Conservation (phyloP, 1,140 invertebrate species). For the Myzus persicae region DNA sequence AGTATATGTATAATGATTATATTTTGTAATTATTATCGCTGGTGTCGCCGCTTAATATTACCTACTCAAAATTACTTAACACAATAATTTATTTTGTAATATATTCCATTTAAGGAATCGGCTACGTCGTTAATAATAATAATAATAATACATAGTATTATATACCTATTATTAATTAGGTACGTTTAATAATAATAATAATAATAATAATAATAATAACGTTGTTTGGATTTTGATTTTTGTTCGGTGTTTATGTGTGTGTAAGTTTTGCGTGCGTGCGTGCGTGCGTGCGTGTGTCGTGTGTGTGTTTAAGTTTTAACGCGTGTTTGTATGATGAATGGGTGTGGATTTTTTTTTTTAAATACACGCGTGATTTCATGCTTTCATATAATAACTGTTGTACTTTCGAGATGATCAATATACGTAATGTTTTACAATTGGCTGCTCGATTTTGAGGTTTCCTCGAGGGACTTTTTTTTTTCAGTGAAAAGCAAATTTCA, state of each 20-base stretch:
- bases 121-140: background rate
- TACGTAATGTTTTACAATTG: constrained; percentile 2
- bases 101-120: background rate
- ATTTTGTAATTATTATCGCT: constrained; percentile 2
- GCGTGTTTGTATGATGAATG: constrained; percentile 33
- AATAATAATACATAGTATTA: constrained; percentile 23
- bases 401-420: constrained; percentile 13
- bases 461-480: background rate
- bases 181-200: constrained; percentile 34
- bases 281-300: background rate
- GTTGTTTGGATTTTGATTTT: constrained; percentile 23
- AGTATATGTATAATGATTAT: constrained; percentile 3
- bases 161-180: constrained; percentile 13
- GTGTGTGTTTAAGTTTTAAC: background rate
- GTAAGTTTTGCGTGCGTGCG: constrained; percentile 5
- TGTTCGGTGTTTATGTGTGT: constrained; percentile 26
- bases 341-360: constrained; percentile 23
- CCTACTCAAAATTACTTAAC: constrained; percentile 23
- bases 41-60: constrained; percentile 34
- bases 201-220: constrained; percentile 53
- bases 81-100: constrained; percentile 26
- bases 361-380: constrained; percentile 23
- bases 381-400: constrained; percentile 40
- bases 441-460: constrained; percentile 20
- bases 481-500: constrained; percentile 33